phyloP scores from a whole-genome alignment of 2,888 invertebrate species.

The Dilophus febrilis region DNA sequence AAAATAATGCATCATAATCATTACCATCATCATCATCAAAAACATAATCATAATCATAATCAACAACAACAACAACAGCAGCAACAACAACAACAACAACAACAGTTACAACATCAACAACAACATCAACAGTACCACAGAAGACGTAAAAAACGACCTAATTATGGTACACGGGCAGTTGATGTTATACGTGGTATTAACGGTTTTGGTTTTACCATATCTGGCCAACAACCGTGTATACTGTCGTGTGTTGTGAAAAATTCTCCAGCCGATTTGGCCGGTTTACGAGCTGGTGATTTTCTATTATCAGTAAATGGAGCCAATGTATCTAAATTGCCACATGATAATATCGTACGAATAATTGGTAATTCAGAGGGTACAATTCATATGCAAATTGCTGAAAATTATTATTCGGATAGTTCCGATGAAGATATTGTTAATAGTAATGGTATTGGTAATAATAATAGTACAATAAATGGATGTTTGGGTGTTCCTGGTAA shows the following conservation, averaged over 20 bases:
- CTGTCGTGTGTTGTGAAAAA: conserved; percentile 81
- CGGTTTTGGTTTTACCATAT: conserved; percentile 96
- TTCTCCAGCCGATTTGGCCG: conserved; percentile 80
- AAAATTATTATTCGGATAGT: conserved; percentile 70
- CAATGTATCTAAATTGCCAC: conserved; percentile 79
- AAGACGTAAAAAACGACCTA: conserved; percentile 43
- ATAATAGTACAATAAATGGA: background rate
- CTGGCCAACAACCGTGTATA: conserved; percentile 90
- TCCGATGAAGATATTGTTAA: conserved; percentile 52
- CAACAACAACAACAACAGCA: too few species aligned
- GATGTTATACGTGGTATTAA: conserved; percentile 72
- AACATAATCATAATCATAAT: too few species aligned
- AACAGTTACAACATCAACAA: too few species aligned
- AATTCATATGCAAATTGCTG: conserved; percentile 71
- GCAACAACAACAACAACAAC: too few species aligned
- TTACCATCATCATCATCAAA: too few species aligned
- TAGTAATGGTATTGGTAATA: too few species aligned
- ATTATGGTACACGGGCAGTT: conserved; percentile 41
- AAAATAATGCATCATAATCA: too few species aligned
- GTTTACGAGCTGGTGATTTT: conserved; percentile 81
- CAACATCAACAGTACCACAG: conserved; percentile 19
- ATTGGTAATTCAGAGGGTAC: conserved; percentile 76
- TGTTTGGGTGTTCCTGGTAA: background rate
- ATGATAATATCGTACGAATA: conserved; percentile 81
- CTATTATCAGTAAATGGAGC: conserved; percentile 81